Evolutionary conservation across 2,888 invertebrate genomes (phyloP).

Genomic region (Drosophila quasianomalipes): DNA sequence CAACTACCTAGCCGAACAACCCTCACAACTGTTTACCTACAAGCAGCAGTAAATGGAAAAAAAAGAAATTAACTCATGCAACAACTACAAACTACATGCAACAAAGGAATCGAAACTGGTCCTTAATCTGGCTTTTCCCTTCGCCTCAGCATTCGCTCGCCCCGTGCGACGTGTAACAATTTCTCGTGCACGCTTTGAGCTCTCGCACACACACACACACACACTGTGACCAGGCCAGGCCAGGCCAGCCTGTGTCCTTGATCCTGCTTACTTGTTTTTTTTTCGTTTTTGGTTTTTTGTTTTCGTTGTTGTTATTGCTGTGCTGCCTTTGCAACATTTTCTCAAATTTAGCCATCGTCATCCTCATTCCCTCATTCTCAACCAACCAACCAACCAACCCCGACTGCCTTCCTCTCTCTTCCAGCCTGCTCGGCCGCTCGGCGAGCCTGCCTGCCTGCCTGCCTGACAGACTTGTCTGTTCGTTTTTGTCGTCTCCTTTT

Average conservation of each 20-base stretch:
- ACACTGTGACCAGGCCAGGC: constrained; percentile 10
- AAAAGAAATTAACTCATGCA: constrained; percentile 47
- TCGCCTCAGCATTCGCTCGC: constrained; percentile 37
- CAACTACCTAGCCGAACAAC: constrained; percentile 54
- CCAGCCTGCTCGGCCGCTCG: background rate
- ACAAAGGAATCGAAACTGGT: constrained; percentile 75
- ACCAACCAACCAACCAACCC: constrained; percentile 31
- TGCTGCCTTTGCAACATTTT: constrained; percentile 55
- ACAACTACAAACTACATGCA: constrained; percentile 27
- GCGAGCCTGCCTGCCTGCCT: background rate
- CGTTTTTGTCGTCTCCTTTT: constrained; percentile 56
- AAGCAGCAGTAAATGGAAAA: constrained; percentile 2
- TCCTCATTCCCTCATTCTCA: constrained; percentile 32
- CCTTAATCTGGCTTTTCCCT: constrained; percentile 73
- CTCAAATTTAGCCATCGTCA: constrained; percentile 48
- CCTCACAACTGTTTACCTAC: constrained; percentile 39
- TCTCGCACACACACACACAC: constrained; percentile 14
- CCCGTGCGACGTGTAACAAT: constrained; percentile 64
- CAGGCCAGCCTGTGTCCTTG: constrained; percentile 74
- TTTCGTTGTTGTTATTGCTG: constrained; percentile 18
- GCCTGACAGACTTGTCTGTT: constrained; percentile 32
- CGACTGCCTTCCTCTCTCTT: constrained; percentile 8
- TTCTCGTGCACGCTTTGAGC: constrained; percentile 58
- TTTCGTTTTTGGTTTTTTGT: constrained; percentile 33
- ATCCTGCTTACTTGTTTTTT: constrained; percentile 78